Base-by-base conservation (phyloP, 1,140 invertebrate species). In the Microplitis demolitor region DNA sequence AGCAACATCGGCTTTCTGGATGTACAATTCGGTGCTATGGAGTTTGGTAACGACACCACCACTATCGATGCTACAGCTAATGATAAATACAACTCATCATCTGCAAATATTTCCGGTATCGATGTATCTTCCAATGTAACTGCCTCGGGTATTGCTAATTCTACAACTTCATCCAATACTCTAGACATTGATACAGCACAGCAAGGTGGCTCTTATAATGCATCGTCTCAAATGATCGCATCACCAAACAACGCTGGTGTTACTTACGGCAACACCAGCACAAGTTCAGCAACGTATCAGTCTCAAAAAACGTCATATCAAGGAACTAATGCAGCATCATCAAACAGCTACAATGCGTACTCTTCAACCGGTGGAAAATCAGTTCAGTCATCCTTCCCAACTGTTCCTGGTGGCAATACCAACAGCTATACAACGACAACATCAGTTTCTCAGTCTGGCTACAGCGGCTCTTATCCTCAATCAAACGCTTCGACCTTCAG, bases 11-110 rank as follows among this genome's bases (percentile, higher is more conserved):
- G 91, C 74, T 93, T 93, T 78, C 89, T 98, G 62, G 96, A 97
- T 88, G 95, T 98, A 62, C 96, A 98, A 86, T 98, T 98, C 87
- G 96, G 96, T 68, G 95, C 92, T 14, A 87, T 98, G 75, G 96
- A 98, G 79, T 95, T 97, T 82, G 93, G 94, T 62, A 88, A 89
- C 72, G 92, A 92, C 77, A 85, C 89, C n/a, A 87, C 85, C 69
- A 88, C 90, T 56, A 88, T 90, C 68, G 89, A 91, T 76, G 82
- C 84, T 63, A 78, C 84, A 4, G 80, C 87, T 66, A 71, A 69
- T 16, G 72, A 74, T 31, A 76, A 71, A 31, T 74, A 76, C 69
- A 76, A 76, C 33, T 71, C 75, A 13, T 66, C 72, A 34, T 39
- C 62, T 3, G 62, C 66, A 33, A 76, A 62, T 58, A 74, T 85